phyloP scores from a whole-genome alignment of 2,888 invertebrate species.

The Philopedon plagiatum region DNA sequence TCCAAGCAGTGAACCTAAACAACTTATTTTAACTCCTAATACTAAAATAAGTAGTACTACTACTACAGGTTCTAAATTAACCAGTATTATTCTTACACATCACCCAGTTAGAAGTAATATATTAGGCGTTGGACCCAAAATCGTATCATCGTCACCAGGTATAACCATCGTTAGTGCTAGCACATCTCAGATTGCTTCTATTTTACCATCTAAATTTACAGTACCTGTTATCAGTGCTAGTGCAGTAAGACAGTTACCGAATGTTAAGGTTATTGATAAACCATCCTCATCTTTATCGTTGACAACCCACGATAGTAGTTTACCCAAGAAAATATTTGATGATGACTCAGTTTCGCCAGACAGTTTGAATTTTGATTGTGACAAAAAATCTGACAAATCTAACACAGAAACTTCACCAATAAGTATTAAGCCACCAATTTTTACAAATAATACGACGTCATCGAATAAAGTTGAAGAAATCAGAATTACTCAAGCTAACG shows the following conservation, averaged over 20 bases:
- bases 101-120: conserved; percentile 61
- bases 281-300: conserved; percentile 69
- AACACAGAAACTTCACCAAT: conserved; percentile 57
- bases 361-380: conserved; percentile 68
- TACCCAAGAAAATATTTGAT: conserved; percentile 79
- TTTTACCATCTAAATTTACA: conserved; percentile 65
- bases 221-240: conserved; percentile 68
- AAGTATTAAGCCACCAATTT: conserved; percentile 54
- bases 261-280: conserved; percentile 69
- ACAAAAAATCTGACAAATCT: conserved; percentile 62
- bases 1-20: conserved; percentile 56
- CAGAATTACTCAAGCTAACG: background rate
- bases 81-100: conserved; percentile 64
- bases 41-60: conserved; percentile 61
- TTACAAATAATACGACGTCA: conserved; percentile 25
- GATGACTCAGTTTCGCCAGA: conserved; percentile 78
- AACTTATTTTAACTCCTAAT: conserved; percentile 60
- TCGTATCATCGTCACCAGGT: conserved; percentile 63
- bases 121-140: conserved; percentile 62
- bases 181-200: conserved; percentile 65
- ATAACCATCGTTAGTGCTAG: conserved; percentile 66
- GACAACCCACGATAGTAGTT: conserved; percentile 73
- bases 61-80: conserved; percentile 57
- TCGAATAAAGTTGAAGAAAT: background rate
- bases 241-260: conserved; percentile 66